Percentiles rank a stretch among this genome's conserved stretches.
Evolutionary conservation across 1,140 invertebrate genomes (phyloP).

Genomic region (Pinna nobilis): DNA sequence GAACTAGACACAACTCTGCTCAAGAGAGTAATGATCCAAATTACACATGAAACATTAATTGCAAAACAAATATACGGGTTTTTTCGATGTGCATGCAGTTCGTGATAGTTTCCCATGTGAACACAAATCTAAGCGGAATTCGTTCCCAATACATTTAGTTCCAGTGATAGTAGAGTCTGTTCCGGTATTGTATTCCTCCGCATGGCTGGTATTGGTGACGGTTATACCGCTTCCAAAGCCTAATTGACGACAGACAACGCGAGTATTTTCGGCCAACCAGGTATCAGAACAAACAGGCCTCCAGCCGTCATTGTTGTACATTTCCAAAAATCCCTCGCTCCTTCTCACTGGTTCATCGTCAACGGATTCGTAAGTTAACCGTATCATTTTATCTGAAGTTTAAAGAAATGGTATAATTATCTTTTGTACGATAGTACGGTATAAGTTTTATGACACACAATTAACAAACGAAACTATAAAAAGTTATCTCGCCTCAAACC

Average conservation of each 20-base stretch:
- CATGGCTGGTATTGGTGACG: background rate
- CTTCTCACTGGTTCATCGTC: slow-evolving; percentile 35
- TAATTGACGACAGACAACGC: slow-evolving; percentile 83
- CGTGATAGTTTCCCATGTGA: slow-evolving; percentile 17
- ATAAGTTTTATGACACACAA: background rate
- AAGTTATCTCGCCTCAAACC: background rate
- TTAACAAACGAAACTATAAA: background rate
- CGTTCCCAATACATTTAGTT: slow-evolving; percentile 87
- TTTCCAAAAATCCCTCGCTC: slow-evolving; percentile 88
- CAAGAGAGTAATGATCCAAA: background rate
- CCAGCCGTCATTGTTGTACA: slow-evolving; percentile 90
- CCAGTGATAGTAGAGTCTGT: slow-evolving; percentile 90
- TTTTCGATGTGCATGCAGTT: slow-evolving; percentile 23
- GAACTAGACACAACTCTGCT: background rate
- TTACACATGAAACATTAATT: background rate
- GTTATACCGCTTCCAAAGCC: slow-evolving; percentile 43
- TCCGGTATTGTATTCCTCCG: background rate
- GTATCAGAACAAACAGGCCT: slow-evolving; percentile 93
- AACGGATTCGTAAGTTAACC: slow-evolving; percentile 19
- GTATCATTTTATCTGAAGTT: slow-evolving; percentile 52
- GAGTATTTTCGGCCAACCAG: slow-evolving; percentile 88
- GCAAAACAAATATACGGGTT: slow-evolving; percentile 28
- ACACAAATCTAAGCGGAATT: slow-evolving; percentile 83
- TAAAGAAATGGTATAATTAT: background rate
- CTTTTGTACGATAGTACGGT: no score